Base-by-base conservation (phyloP, 1,140 invertebrate genomes). In the Elymnias hypermnestra region DNA sequence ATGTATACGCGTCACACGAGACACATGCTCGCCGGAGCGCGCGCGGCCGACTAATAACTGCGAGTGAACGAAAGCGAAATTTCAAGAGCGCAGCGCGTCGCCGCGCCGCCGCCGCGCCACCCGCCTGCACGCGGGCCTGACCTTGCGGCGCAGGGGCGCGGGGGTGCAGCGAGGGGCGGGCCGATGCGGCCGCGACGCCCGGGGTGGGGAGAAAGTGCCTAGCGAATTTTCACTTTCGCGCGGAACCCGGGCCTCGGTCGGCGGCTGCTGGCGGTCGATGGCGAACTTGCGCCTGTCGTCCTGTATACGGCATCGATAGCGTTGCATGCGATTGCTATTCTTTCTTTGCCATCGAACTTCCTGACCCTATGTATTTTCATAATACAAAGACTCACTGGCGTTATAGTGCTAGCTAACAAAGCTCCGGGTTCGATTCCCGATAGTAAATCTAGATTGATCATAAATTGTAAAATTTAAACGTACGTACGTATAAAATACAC, bases 31-130 rank as follows among this genome's bases (percentile, higher is more conserved):
- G 60, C 67, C 77, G 72, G 65, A 76, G 72, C 81, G 79, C 84
- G 79, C 79, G 74, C 83, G 83, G 74, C 79, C 77, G 78, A 87
- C 83, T 87, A 86, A 84, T 86, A 81, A 82, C 73, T 68, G 68
- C 75, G 75, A 74, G 64, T 70, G 72, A 86, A 87, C 83, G 84
- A 87, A 87, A 87, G 84, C 84, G 84, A 87, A 87, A 86, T 87
- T 87, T 87, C 84, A 87, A 87, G 84, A 87, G 82, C 84, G 83
- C 70, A 75, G 72, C 83, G 75, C 72, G 67, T 75, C 74, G 71
- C 75, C 67, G 63, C 69, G 57, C 65, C 72, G 65, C 63, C 70
- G 67, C 67, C 61, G 54, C 65, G 65, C 63, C 63, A 54, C 65
- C 72, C 63, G 66, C 71, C 63, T 63, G 69, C 61, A 67, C 60